A percentile compares a stretch with the other conserved stretches of the same genome.
phyloP scores from a whole-genome alignment of 2,797 vertebrate species.

The Myotis vivesi region DNA sequence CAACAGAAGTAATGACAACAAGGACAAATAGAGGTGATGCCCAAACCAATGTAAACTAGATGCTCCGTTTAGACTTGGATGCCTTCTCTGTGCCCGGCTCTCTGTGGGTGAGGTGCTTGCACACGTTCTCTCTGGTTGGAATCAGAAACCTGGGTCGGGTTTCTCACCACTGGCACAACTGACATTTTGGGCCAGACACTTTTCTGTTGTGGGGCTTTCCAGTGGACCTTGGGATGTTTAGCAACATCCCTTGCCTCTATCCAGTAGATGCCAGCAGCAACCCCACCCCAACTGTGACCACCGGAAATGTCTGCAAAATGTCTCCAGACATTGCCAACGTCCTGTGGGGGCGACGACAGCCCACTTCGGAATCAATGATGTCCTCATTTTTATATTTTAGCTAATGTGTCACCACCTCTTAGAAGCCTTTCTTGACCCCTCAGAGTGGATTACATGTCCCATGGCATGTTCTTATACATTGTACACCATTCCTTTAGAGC shows the following conservation, averaged over 20 bases:
- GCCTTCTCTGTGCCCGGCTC: background rate
- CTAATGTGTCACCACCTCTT: background rate
- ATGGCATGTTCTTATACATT: background rate
- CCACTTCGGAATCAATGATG: background rate
- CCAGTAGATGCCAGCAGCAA: constrained; percentile 27
- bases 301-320: constrained; percentile 8
- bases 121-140: background rate
- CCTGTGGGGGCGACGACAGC: background rate
- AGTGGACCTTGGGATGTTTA: background rate
- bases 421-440: background rate
- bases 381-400: background rate
- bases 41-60: constrained; percentile 14
- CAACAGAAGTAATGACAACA: background rate
- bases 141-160: background rate
- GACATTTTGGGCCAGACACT: background rate
- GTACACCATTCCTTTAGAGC: background rate
- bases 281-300: background rate
- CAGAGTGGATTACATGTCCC: background rate
- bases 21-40: background rate
- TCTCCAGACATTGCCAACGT: background rate
- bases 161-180: background rate
- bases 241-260: background rate
- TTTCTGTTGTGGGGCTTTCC: background rate
- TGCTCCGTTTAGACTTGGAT: background rate
- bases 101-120: background rate